Percentiles rank a stretch among this genome's conserved stretches.
Conservation (phyloP, 2,797 vertebrate species). For the Chelidonichthys spinosus region DNA sequence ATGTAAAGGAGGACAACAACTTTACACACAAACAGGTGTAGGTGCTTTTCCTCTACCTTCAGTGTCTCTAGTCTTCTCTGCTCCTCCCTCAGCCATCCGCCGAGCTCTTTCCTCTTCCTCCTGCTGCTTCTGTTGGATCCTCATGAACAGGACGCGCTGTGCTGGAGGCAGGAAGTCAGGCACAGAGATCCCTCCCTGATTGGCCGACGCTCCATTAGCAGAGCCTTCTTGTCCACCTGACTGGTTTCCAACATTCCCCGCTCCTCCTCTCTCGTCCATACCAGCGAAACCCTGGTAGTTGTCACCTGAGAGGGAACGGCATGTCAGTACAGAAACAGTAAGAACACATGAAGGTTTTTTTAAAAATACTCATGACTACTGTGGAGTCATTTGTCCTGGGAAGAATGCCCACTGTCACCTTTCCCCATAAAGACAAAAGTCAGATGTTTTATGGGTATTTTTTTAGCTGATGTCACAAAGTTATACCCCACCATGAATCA, state of each 20-base stretch:
- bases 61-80: conserved; percentile 80
- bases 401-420: neutral
- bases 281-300: conserved; percentile 85
- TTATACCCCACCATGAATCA: neutral
- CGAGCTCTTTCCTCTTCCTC: conserved; percentile 94
- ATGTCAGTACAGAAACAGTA: neutral
- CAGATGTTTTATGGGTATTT: neutral
- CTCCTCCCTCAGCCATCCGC: conserved; percentile 87
- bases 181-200: conserved; percentile 83
- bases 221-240: conserved; percentile 71
- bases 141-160: conserved; percentile 92
- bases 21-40: neutral
- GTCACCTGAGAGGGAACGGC: conserved; percentile 77
- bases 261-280: conserved; percentile 77
- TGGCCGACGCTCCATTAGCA: conserved; percentile 70
- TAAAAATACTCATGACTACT: neutral
- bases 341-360: neutral
- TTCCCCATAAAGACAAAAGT: neutral
- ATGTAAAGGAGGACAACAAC: too few relatives aligned
- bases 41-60: conserved; percentile 84
- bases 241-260: conserved; percentile 75
- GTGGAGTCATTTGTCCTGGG: neutral
- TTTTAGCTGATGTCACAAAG: too few relatives aligned
- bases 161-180: conserved; percentile 95
- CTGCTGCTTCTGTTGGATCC: conserved; percentile 97